phyloP scores from a whole-genome alignment of 2,888 invertebrate genomes.

The Epistrophe grossulariae region DNA sequence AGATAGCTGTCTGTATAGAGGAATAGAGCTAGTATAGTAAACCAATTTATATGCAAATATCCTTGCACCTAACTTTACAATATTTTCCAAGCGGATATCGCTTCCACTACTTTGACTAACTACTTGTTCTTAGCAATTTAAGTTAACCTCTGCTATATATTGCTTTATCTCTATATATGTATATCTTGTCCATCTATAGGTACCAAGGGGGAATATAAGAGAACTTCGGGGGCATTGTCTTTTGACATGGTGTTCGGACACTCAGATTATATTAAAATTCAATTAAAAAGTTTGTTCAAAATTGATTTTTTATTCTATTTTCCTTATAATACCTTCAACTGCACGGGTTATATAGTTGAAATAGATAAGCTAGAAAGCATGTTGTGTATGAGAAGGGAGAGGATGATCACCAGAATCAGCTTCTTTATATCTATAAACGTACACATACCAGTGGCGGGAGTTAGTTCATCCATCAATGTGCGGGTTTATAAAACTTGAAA shows the following conservation, averaged over 20 bases:
- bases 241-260: conserved; percentile 64
- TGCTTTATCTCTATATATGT: conserved; percentile 12
- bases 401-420: neutral
- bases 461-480: conserved; percentile 33
- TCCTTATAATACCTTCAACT: neutral
- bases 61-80: conserved; percentile 63
- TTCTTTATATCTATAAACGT: neutral
- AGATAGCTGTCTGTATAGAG: too few species aligned
- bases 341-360: neutral
- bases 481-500: conserved; percentile 1
- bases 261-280: conserved; percentile 64
- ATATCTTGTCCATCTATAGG: too few species aligned
- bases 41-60: conserved; percentile 74
- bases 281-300: conserved; percentile 67
- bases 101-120: conserved; percentile 37
- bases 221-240: conserved; percentile 61
- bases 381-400: neutral
- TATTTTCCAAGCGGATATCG: conserved; percentile 59
- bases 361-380: neutral
- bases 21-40: conserved; percentile 21
- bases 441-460: neutral
- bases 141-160: conserved; percentile 61
- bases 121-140: conserved; percentile 67
- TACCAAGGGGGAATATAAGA: neutral
- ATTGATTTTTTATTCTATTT: conserved; percentile 46